Base-by-base conservation (phyloP, 2,113 vertebrate species). In the Alethe diademata region DNA sequence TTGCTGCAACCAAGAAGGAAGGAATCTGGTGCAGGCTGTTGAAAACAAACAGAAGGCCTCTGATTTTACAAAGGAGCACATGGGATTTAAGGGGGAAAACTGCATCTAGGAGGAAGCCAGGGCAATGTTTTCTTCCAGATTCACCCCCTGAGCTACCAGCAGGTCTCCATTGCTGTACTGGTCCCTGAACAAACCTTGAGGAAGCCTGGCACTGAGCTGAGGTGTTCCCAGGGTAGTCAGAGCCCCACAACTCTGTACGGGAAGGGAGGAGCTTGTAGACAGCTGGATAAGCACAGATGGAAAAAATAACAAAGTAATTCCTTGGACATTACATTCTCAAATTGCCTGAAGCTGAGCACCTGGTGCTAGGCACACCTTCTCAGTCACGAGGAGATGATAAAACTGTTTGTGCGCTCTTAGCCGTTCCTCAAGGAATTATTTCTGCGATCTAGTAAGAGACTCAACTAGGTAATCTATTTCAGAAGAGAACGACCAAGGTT, bases 231-330 rank as follows among this genome's bases (percentile, higher is more conserved):
- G 62, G 16, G 6, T 8, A 7, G 47, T 4, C 60, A 83, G 36
- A 69, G 38, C 31, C n/a, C 48, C 65, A 31, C 11, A 53, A 11
- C 31, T 53, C 42, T 19, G 1, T 9, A 15, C 1, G 8, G 16
- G 18, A 54, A 66, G 5, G 11, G 15, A 64, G 9, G 10, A 64
- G 12, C 25, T 61, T 71, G 36, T 12, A 2, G 29, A 29, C 20
- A 0, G 0, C 69, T 62, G 26, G 33, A 61, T 2, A 57, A 79
- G 14, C 9, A 12, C 0, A 31, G 23, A 22, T 9, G 5, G 25
- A 9, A 35, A 60, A 80, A 89, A 69, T 26, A 45, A 31, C 12
- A 5, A 36, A 26, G 4, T 10, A 22, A 16, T 22, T 80, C 40
- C 12, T 56, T 40, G 16, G 29, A 12, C 29, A 83, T 35, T 33